Conservation (phyloP, 2,797 vertebrate species). For the Argya squamiceps region DNA sequence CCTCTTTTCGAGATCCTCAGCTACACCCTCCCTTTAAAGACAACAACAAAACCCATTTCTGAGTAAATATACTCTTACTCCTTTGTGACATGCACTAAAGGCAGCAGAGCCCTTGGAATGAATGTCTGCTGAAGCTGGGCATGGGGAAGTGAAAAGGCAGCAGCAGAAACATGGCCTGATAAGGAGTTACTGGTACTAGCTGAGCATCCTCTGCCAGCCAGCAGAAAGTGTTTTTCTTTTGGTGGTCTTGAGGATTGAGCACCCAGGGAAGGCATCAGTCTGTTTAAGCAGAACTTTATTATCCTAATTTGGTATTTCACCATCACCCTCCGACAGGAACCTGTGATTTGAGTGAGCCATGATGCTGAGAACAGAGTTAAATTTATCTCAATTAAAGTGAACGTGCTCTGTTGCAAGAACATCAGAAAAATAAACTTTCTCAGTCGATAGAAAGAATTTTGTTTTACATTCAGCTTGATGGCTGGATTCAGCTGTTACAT, state of each 20-base stretch:
- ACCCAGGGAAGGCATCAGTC: background rate
- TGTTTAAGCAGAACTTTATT: background rate
- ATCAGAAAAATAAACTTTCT: background rate
- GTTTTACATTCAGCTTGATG: rapidly evolving
- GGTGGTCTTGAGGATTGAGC: background rate
- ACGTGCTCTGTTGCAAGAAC: background rate
- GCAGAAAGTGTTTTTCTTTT: background rate
- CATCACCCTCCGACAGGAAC: background rate
- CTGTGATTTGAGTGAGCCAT: conserved; percentile 5
- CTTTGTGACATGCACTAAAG: background rate
- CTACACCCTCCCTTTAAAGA: background rate
- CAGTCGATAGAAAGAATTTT: background rate
- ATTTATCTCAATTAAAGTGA: conserved; percentile 24
- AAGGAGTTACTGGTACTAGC: background rate
- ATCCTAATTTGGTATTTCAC: conserved; percentile 4
- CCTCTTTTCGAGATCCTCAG: background rate
- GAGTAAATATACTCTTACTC: background rate
- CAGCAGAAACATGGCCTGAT: background rate
- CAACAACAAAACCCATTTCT: background rate
- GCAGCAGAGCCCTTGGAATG: background rate
- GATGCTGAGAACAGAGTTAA: background rate
- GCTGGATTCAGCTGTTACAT: background rate
- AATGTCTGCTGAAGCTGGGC: background rate
- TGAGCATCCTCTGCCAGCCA: background rate
- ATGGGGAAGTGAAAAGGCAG: background rate